A percentile compares a stretch with the other conserved stretches of the same genome.
These are phyloP conservation scores for Eumaeus atala DNA, from an alignment of 1,140 invertebrate genomes.

Conservation along the genomic window DNA sequence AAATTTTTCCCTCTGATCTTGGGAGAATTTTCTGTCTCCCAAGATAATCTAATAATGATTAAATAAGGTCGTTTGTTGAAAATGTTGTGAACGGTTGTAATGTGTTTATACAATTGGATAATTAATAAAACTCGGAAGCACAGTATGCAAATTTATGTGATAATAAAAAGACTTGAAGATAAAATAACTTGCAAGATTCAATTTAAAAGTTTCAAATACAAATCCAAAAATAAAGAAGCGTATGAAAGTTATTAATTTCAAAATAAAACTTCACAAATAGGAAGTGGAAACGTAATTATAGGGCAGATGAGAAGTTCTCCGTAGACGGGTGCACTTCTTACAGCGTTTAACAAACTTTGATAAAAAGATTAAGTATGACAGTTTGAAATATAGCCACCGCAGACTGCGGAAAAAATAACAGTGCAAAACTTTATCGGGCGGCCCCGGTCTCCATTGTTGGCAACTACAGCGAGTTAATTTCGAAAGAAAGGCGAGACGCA, in stretches of 20 bases:
- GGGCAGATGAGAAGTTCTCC: constrained; percentile 46
- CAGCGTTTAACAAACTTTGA: constrained; percentile 68
- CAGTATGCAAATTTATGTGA: constrained; percentile 2
- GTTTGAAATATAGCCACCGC: constrained; percentile 71
- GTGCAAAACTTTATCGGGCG: constrained; percentile 53
- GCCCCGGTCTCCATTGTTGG: constrained; percentile 56
- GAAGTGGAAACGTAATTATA: constrained; percentile 57
- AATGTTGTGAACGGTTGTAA: too few species aligned
- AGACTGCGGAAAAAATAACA: constrained; percentile 58
- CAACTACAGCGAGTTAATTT: constrained; percentile 61
- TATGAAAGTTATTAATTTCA: constrained; percentile 29
- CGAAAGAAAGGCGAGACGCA: constrained; percentile 66
- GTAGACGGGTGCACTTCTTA: constrained; percentile 60
- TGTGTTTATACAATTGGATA: too few species aligned
- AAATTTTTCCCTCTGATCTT: too few species aligned
- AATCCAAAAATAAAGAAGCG: constrained; percentile 15
- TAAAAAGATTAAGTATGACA: constrained; percentile 74
- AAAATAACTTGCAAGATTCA: constrained; percentile 14
- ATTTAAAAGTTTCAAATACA: constrained; percentile 17
- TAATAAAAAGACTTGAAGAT: constrained; percentile 3
- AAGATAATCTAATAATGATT: too few species aligned
- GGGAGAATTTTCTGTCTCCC: too few species aligned
- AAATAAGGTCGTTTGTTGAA: too few species aligned
- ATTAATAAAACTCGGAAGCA: too few species aligned
- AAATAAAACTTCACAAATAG: constrained; percentile 31